Base-by-base conservation (phyloP, 2,888 invertebrate genomes). In the Caenorhabditis zanzibari region DNA sequence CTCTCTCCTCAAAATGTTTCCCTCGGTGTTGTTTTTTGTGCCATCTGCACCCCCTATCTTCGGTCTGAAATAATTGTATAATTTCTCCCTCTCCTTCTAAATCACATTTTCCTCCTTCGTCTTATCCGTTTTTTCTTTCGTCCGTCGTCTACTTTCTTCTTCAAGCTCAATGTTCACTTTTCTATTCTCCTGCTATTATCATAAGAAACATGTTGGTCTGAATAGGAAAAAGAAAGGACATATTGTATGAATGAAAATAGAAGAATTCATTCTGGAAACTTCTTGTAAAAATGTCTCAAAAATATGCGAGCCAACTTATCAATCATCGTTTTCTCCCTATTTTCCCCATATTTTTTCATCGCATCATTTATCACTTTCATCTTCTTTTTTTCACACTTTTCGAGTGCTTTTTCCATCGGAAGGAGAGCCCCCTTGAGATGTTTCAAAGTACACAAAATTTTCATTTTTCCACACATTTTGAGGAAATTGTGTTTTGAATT, bases 31-130 rank as follows among this genome's bases (percentile, higher is more conserved):
- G 54, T 56, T 75, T 66, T 66, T 75, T 19, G 47, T 52, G 44
- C 69, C 68, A 77, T 69, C 69, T 69, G 68, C 69, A 49, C 69
- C 69, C 41, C 69, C 54, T 44, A 28, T 16, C 56, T 68, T 24
- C 24, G 16, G 10, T 49, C 44, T 35, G 61, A 76, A 68, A 79
- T 79, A 79, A 79, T 79, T 72, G 79, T 72, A 79, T 79, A 79
- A 79, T 79, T 79, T 64, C 52, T 59, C 68, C 26, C 49, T 49
- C 52, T 49, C 32, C 73, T 49, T 26, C 58, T 71, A 79, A 64
- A 76, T 76, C 76, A 41, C 76, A 69, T 69, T 76, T 71, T 64
- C 63, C 44, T 64, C 54, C 47, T 26, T 41, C 19, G 44, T 32
- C 32, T 32, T 32, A 32, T 32, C 32, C 32, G 32, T 32, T 32